Conservation (phyloP, 2,113 vertebrate genomes). For the Catagonus wagneri region DNA sequence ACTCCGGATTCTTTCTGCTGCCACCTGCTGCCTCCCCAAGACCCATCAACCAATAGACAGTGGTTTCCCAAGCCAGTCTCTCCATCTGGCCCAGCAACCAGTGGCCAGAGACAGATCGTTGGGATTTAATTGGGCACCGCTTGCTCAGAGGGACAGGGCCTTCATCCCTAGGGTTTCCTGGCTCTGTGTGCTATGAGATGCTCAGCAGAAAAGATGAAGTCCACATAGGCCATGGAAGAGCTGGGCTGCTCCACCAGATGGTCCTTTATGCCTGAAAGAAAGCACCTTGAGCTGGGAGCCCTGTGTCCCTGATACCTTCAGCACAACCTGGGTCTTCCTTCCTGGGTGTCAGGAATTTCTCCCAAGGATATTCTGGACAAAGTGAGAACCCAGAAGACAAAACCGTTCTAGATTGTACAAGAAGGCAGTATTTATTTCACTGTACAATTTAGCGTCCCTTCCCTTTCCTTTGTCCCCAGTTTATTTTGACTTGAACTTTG, state of each 20-base stretch:
- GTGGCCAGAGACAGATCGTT: constrained; percentile 73
- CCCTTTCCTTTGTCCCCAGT: background rate
- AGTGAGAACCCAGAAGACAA: background rate
- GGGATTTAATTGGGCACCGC: constrained; percentile 82
- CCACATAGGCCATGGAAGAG: constrained; percentile 81
- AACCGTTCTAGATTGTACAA: background rate
- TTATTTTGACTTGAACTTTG: constrained; percentile 34
- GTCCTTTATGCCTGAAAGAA: constrained; percentile 89
- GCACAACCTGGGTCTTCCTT: background rate
- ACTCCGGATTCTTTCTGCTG: background rate
- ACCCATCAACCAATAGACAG: background rate
- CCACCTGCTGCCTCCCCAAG: background rate
- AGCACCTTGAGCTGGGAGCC: constrained; percentile 78
- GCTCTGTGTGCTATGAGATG: constrained; percentile 84
- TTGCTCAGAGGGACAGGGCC: constrained; percentile 64
- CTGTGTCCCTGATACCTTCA: background rate
- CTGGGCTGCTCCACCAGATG: constrained; percentile 58
- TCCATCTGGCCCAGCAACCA: constrained; percentile 41
- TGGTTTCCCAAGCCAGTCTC: background rate
- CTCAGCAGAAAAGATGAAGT: constrained; percentile 86
- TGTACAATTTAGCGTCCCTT: background rate
- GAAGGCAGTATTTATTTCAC: background rate
- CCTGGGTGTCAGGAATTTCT: background rate
- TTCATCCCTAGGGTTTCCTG: constrained; percentile 89
- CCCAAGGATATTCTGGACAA: background rate